These are phyloP conservation scores for Osmerus mordax DNA, from an alignment of 2,113 vertebrate genomes.

Conservation along the genomic window DNA sequence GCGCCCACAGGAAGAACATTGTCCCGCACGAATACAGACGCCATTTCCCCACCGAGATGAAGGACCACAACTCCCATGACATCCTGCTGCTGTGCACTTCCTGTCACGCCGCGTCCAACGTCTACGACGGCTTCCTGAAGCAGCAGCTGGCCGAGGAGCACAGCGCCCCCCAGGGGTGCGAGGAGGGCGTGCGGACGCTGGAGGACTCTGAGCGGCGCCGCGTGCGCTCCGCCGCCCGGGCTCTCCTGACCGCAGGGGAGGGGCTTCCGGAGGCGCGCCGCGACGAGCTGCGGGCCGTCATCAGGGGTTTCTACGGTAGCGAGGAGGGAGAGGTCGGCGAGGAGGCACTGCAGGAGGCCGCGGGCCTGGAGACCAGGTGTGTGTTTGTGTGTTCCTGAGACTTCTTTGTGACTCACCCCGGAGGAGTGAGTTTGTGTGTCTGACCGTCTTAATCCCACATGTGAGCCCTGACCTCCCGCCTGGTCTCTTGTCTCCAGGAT, in stretches of 20 bases:
- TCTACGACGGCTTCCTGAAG: slow-evolving; percentile 88
- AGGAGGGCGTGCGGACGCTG: slow-evolving; percentile 83
- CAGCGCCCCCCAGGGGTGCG: slow-evolving; percentile 85
- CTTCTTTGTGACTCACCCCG: no score
- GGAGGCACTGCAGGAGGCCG: slow-evolving; percentile 80
- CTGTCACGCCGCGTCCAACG: slow-evolving; percentile 92
- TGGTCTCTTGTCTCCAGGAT: slow-evolving; percentile 72
- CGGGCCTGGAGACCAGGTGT: slow-evolving; percentile 87
- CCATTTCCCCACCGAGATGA: slow-evolving; percentile 95
- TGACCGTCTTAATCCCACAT: neutral
- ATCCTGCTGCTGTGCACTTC: slow-evolving; percentile 92
- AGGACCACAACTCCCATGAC: slow-evolving; percentile 97
- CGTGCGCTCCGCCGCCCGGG: slow-evolving; percentile 88
- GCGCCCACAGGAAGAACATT: slow-evolving; percentile 85
- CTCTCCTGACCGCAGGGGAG: slow-evolving; percentile 80
- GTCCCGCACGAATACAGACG: slow-evolving; percentile 94
- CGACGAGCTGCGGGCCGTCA: slow-evolving; percentile 76
- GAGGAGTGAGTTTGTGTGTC: neutral
- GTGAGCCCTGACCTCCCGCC: neutral
- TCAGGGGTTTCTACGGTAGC: slow-evolving; percentile 73
- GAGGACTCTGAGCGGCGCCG: slow-evolving; percentile 85
- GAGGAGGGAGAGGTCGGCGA: slow-evolving; percentile 59
- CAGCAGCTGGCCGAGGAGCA: slow-evolving; percentile 86
- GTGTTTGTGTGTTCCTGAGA: slow-evolving; percentile 55
- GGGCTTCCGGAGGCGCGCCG: slow-evolving; percentile 77